Conservation (phyloP, 2,888 invertebrate genomes). For the Sycophila texana region DNA sequence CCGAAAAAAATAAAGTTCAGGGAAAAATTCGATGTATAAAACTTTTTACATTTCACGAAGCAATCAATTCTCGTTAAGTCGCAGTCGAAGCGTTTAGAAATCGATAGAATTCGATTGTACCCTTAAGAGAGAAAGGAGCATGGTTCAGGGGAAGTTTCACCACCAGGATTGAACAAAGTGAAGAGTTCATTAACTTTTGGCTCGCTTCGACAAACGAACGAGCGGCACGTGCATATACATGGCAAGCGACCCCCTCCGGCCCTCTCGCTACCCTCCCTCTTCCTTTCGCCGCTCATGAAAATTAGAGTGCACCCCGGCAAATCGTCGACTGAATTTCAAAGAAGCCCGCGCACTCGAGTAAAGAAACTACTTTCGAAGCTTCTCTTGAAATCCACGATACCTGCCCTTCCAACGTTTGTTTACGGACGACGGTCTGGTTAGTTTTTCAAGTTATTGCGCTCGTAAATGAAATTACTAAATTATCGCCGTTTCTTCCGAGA, state of each 20-base stretch:
- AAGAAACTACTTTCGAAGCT: no score
- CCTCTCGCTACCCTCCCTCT: neutral
- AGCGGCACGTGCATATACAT: neutral
- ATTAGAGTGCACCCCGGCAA: neutral
- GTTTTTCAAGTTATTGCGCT: no score
- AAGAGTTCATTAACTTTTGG: constrained; percentile 39
- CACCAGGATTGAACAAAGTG: constrained; percentile 28
- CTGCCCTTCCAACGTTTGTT: no score
- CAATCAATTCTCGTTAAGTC: constrained; percentile 12
- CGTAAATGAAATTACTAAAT: no score
- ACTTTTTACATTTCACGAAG: neutral
- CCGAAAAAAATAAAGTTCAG: neutral
- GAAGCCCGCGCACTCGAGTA: neutral
- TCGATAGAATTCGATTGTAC: constrained; percentile 18
- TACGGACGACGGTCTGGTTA: no score
- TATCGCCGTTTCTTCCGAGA: no score
- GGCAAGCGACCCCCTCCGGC: neutral
- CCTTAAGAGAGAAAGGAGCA: neutral
- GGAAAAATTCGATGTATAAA: neutral
- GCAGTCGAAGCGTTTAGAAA: constrained; percentile 12
- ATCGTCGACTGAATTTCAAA: constrained; percentile 15
- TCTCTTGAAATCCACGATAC: no score
- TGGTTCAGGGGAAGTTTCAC: neutral
- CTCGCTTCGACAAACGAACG: constrained; percentile 18
- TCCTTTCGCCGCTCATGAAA: neutral